phyloP scores from a whole-genome alignment of 2,113 vertebrate genomes.

The Microcebus lehilahytsara region DNA sequence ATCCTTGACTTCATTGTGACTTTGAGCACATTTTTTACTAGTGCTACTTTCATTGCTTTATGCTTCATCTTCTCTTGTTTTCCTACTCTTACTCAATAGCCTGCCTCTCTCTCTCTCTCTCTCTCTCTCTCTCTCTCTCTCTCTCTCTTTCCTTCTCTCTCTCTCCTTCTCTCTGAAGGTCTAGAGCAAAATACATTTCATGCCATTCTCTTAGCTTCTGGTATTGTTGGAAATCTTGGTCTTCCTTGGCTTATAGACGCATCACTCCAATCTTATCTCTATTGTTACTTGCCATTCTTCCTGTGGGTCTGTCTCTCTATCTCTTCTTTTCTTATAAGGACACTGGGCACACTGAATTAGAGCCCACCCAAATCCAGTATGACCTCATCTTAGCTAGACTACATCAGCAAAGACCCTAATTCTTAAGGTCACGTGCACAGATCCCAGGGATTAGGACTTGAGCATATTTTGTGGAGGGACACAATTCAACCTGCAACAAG shows the following conservation, averaged over 20 bases:
- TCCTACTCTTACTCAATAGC: background rate
- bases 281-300: background rate
- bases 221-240: background rate
- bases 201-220: background rate
- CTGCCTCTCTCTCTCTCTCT: background rate
- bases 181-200: background rate
- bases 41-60: background rate
- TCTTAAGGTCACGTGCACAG: background rate
- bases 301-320: background rate
- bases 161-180: background rate
- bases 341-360: background rate
- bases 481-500: constrained; percentile 3
- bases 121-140: background rate
- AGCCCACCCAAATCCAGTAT: background rate
- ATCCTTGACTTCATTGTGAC: background rate
- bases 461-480: background rate
- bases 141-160: background rate
- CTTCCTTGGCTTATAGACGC: background rate
- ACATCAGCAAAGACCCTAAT: background rate
- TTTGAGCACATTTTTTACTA: background rate
- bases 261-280: background rate
- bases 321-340: background rate
- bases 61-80: background rate
- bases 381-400: background rate
- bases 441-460: background rate